These are phyloP conservation scores for Ormyrus rosae DNA, from an alignment of 2,888 invertebrate genomes.

Conservation along the genomic window DNA sequence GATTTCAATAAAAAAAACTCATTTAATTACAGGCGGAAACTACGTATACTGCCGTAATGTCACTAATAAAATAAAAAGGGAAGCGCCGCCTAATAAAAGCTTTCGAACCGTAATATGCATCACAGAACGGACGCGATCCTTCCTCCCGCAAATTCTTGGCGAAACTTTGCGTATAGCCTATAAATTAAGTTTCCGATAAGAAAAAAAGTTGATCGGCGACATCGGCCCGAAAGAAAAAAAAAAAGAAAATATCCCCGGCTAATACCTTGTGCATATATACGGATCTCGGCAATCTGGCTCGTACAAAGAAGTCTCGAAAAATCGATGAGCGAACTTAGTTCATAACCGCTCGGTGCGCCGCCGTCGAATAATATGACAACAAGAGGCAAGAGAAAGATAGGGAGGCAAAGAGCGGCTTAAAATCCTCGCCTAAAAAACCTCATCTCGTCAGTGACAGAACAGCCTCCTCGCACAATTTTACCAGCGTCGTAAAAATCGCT, in stretches of 20 bases:
- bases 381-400: neutral
- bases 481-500: slow-evolving; percentile 51
- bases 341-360: slow-evolving; percentile 35
- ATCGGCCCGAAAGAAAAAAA: neutral
- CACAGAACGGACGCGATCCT: neutral
- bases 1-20: too few relatives aligned
- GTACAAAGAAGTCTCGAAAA: slow-evolving; percentile 45
- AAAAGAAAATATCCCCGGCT: neutral
- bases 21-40: too few relatives aligned
- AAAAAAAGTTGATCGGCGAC: slow-evolving; percentile 9
- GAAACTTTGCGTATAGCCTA: slow-evolving; percentile 47
- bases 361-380: slow-evolving; percentile 35
- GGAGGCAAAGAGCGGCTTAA: slow-evolving; percentile 1
- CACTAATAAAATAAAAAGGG: too few relatives aligned
- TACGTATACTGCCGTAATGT: too few relatives aligned
- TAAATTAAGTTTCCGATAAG: slow-evolving; percentile 54
- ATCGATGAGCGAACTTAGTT: slow-evolving; percentile 50
- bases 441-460: slow-evolving; percentile 43
- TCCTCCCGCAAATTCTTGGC: slow-evolving; percentile 36
- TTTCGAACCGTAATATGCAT: neutral
- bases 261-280: slow-evolving; percentile 29
- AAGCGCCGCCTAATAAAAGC: slow-evolving; percentile 11
- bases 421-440: slow-evolving; percentile 39
- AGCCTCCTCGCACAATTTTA: slow-evolving; percentile 32
- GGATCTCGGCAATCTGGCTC: slow-evolving; percentile 36